These are phyloP conservation scores for Drosophila pectinifera DNA, from an alignment of 1,140 invertebrate genomes.

Conservation along the genomic window DNA sequence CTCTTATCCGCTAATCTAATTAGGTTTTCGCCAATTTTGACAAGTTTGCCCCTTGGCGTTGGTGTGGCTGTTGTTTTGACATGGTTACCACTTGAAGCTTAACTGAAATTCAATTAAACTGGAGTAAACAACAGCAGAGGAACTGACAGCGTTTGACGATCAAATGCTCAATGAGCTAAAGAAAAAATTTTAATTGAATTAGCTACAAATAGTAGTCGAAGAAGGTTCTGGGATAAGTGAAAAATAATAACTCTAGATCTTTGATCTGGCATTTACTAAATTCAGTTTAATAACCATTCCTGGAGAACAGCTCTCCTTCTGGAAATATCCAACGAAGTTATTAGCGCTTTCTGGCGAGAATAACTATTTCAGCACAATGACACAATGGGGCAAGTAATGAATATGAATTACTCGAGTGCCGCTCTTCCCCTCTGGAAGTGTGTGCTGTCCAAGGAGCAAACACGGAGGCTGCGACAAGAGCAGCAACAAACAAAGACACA, in stretches of 20 bases:
- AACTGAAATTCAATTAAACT: conserved; percentile 60
- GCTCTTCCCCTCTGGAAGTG: conserved; percentile 3
- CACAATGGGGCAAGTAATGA: conserved; percentile 75
- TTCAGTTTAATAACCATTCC: neutral
- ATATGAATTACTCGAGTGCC: conserved; percentile 70
- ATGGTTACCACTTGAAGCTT: conserved; percentile 23
- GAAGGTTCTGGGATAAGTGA: too few species aligned
- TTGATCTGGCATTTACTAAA: too few species aligned
- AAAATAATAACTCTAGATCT: too few species aligned
- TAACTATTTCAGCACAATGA: conserved; percentile 57
- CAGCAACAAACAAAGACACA: conserved; percentile 39
- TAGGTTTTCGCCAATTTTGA: conserved; percentile 43
- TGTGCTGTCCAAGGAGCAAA: conserved; percentile 41
- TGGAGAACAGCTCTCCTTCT: neutral
- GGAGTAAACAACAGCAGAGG: conserved; percentile 44
- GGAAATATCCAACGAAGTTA: conserved; percentile 33
- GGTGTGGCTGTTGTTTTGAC: conserved; percentile 37
- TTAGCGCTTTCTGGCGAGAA: conserved; percentile 43
- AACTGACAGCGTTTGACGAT: conserved; percentile 13
- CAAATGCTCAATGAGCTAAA: conserved; percentile 24
- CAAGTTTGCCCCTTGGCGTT: conserved; percentile 1
- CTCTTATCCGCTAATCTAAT: conserved; percentile 25
- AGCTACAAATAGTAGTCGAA: neutral
- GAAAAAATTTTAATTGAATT: conserved; percentile 16
- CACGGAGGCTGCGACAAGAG: conserved; percentile 42